Evolutionary conservation across 2,113 vertebrate genomes (phyloP), one percentile per base, ranked within the genome.

Genomic region (Boulengerochromis microlepis): DNA sequence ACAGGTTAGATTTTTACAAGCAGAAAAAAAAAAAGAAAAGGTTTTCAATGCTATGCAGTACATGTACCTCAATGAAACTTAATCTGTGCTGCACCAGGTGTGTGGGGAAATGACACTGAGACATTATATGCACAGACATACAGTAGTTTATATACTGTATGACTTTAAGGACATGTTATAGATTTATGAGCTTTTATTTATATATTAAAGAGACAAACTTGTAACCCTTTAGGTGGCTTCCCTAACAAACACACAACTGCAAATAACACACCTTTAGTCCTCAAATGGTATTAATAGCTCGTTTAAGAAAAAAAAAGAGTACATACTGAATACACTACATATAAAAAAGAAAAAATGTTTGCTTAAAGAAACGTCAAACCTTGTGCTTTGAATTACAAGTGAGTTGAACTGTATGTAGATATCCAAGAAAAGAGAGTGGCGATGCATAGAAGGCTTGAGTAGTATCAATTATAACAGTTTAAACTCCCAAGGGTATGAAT

Each of bases 1-100:
- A 85, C 88, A 90, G 90, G 88, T 87, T 91, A 92, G 26, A 47
- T 86, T 92, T 94, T 90, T 61, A 91, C 74, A 85, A 88, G 86
- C 3, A 29, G 4, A 85, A 86, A 85, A 47, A 31, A 42, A 31
- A 53, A 45, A 45, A 59, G 71, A 85, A 45, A 57, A 35, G 38
- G 11, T 69, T 80, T 86, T 81, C 54, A 42, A 81, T 10, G 13
- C 19, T 8, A 38, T 61, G 61, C 54, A 19, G 76, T 8, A 31
- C 83, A 54, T 80, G 80, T 42, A 66, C 59, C 83, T 85, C 7
- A 8, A 64, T 35, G 85, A 85, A 94, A 91, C 81, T 6, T 59
- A 82, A 89, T 83, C 85, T 11, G 40, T 11, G 45, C 74, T 52
- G 45, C 26, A 40, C 85, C 87, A 92, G 85, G 90, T 91, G 81